Percentiles rank a stretch among this genome's conserved stretches.
These are phyloP conservation scores for Climacteris rufus DNA, from an alignment of 2,113 vertebrate genomes.

Conservation along the genomic window DNA sequence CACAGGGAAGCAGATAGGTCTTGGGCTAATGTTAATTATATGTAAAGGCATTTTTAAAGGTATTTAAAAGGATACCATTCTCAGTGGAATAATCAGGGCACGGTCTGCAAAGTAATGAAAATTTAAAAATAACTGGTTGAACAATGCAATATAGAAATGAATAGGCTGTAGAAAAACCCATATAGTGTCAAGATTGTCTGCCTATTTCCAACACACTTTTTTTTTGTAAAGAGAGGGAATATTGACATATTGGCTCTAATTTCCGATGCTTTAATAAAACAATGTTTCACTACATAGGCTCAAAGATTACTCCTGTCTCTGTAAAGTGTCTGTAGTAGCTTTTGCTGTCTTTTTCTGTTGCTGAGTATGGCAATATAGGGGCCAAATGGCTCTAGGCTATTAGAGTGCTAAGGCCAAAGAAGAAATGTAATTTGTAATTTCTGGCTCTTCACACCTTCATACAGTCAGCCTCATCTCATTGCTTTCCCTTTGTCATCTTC, in stretches of 20 bases:
- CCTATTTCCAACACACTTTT: not conserved
- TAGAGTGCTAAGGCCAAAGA: not conserved
- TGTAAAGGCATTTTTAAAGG: not conserved
- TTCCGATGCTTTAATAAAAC: not conserved
- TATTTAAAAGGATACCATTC: not conserved
- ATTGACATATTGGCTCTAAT: not conserved
- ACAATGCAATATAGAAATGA: conserved; percentile 10
- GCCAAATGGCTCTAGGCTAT: not conserved
- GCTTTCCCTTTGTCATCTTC: not conserved
- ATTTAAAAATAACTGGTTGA: conserved; percentile 40
- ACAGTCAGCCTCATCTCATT: not conserved
- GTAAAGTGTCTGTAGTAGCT: not conserved
- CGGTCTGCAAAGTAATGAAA: not conserved
- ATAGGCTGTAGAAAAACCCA: not conserved
- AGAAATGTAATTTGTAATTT: not conserved
- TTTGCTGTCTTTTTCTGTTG: not conserved
- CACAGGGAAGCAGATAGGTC: not conserved
- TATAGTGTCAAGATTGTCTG: not conserved
- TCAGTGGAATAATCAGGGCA: conserved; percentile 29
- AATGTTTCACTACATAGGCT: not conserved
- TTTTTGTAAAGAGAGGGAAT: not conserved
- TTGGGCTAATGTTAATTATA: not conserved
- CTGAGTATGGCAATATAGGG: not conserved
- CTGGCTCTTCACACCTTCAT: not conserved
- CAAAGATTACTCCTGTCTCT: not conserved